Evolutionary conservation across 2,797 vertebrate species (phyloP), one percentile per base, ranked within the genome.

Genomic region (Epinephelus awoara): DNA sequence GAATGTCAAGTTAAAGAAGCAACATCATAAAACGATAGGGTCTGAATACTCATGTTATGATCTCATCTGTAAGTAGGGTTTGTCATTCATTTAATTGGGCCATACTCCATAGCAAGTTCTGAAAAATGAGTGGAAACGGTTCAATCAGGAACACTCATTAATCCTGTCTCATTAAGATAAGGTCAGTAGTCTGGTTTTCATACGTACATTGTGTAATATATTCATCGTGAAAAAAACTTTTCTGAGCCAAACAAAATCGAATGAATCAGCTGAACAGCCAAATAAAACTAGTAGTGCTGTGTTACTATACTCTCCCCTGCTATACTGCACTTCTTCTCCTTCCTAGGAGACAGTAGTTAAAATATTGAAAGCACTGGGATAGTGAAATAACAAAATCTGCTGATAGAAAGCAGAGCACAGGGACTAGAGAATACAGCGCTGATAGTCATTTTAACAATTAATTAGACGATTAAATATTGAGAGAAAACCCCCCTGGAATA

Each of bases 361-460:
- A 58, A 79, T 67, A 84, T 55, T 74, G 59, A 76, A 82, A 81
- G 59, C 54, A 72, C 52, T 63, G 19, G 56, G 52, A 63, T 75
- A 75, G 55, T 50, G 27, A 83, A 63, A 88, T 55, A 80, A 82
- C 7, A 65, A 72, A 85, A 88, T 85, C n/a, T 90, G 79, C 86
- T 76, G 69, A 90, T 68, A 83, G 56, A 81, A 88, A 82, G 72
- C 55, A 18, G 58, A 82, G 56, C 54, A 68, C 59, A 67, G 59
- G 59, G 52, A 40, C 70, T 59, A 40, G 59, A 82, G 58, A 80
- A 72, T 50, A 69, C 75, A 85, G 69, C 14, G 49, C 84, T 80
- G 84, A 84, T 75, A 86, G 80, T 82, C 79, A 77, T 85, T 87
- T 86, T 79, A 89, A 91, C 79, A 83, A 89, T 92, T 85, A 88